A percentile compares a stretch with the other conserved stretches of the same genome.
Evolutionary conservation across 2,888 invertebrate species (phyloP).

Genomic region (Conomelus anceps): DNA sequence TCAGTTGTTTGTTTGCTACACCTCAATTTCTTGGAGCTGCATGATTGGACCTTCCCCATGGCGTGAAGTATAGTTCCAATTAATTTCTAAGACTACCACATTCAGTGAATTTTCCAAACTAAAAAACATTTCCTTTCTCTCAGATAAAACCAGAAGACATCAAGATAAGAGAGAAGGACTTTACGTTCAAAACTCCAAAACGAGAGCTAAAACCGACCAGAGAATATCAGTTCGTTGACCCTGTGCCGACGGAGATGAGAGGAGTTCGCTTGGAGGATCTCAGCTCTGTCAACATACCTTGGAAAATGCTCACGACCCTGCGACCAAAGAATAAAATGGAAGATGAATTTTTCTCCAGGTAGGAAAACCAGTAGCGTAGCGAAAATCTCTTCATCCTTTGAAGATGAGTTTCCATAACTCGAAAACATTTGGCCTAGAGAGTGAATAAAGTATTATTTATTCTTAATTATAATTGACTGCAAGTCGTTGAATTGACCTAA

Average conservation of each 20-base stretch:
- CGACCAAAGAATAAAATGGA: constrained; percentile 76
- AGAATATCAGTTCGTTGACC: constrained; percentile 63
- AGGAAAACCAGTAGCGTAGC: constrained; percentile 19
- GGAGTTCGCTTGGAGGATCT: constrained; percentile 66
- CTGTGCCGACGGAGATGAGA: constrained; percentile 76
- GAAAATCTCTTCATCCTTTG: neutral
- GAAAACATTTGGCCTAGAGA: too few species aligned
- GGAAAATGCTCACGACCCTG: constrained; percentile 86
- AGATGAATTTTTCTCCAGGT: constrained; percentile 81
- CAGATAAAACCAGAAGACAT: constrained; percentile 68
- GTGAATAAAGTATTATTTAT: too few species aligned
- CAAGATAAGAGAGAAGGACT: constrained; percentile 65
- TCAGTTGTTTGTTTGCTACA: too few species aligned
- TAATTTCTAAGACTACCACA: too few species aligned
- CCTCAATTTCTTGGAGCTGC: too few species aligned
- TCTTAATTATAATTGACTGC: too few species aligned
- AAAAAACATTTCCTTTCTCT: neutral
- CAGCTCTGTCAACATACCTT: constrained; percentile 79
- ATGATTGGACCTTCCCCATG: too few species aligned
- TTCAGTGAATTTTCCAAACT: too few species aligned
- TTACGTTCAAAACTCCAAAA: constrained; percentile 65
- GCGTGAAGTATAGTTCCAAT: too few species aligned
- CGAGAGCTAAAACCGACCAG: constrained; percentile 58
- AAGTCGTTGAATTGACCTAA: too few species aligned
- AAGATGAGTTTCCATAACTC: too few species aligned